Evolutionary conservation across 2,888 invertebrate genomes (phyloP), one percentile per base, ranked within the genome.

Genomic region (Hyposoter didymator): DNA sequence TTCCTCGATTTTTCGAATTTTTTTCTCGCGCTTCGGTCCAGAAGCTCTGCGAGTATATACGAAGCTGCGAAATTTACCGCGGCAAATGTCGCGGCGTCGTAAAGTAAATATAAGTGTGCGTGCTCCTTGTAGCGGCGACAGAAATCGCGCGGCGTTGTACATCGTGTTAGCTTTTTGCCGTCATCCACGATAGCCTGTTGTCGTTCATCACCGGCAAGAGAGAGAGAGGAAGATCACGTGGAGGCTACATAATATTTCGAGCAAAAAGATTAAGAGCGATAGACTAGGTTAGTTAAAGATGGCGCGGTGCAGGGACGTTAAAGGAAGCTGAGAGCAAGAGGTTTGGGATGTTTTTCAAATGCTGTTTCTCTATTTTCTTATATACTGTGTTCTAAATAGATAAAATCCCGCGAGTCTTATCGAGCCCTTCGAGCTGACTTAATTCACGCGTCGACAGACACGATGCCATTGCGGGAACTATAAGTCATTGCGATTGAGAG

Each of bases 121-220:
- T 69, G 78, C 75, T n/a, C 43, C 43, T 59, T n/a, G 62, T 55
- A 32, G 22, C 69, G 49, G 76, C 17, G 76, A 85, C 78, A 85
- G 82, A 85, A 82, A 85, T 78, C 85, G 75, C 78, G 64, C 75
- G 78, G 75, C 74, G 74, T 85, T 82, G 85, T 88, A 89, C 88
- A 87, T 88, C 89, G 88, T 87, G 89, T 88, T 88, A 81, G 82
- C 87, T 89, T 89, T 89, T 89, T 89, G 86, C 87, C 66, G 76
- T 84, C 84, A 87, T 88, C 86, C 87, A 32, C 85, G 66, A 83
- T 78, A 86, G 83, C 84, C 87, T 83, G 85, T 87, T 88, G 87
- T 86, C 89, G 89, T 89, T 59, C 88, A 89, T 89, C 89, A 88
- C 84, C 78, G 79, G 79, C 86, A 1, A 64, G 14, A 39, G 39